These are phyloP conservation scores for Sebastes oblongus DNA, from an alignment of 2,797 vertebrate species.

Conservation along the genomic window DNA sequence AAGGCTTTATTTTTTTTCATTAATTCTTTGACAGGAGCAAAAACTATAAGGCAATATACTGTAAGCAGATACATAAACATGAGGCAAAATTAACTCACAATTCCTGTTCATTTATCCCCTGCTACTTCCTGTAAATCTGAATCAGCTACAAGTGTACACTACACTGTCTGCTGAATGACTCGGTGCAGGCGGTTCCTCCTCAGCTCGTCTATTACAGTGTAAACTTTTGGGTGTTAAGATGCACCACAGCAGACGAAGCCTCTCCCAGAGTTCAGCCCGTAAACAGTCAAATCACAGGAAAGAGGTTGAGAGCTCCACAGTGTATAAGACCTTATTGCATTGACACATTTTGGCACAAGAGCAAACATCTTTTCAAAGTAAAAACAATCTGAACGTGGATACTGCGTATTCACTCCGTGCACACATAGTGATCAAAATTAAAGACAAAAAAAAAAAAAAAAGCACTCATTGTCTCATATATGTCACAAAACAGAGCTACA, in stretches of 20 bases:
- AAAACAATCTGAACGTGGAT: conserved; percentile 44
- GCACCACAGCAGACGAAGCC: conserved; percentile 61
- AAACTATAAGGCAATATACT: conserved; percentile 52
- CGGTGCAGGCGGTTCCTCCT: conserved; percentile 9
- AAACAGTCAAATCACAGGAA: conserved; percentile 52
- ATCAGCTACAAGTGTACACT: conserved; percentile 35
- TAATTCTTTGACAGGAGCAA: conserved; percentile 41
- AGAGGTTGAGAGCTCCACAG: conserved; percentile 67
- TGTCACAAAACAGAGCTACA: conserved; percentile 13
- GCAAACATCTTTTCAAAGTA: conserved; percentile 44
- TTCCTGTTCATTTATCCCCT: conserved; percentile 20
- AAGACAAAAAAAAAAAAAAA: conserved; percentile 12
- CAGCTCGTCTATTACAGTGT: conserved; percentile 55
- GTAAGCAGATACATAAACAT: conserved; percentile 49
- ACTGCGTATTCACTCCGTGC: conserved; percentile 7
- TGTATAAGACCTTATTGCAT: conserved; percentile 81
- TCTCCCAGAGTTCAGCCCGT: conserved; percentile 43
- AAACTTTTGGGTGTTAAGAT: conserved; percentile 39
- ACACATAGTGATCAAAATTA: conserved; percentile 27
- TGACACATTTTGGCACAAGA: conserved; percentile 77
- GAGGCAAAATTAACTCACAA: conserved; percentile 25
- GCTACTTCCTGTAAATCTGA: conserved; percentile 38
- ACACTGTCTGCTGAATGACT: conserved; percentile 2
- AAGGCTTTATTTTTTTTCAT: conserved; percentile 33
- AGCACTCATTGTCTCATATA: background rate